Conservation (phyloP, 2,113 vertebrate genomes). For the Oryzias woworae region DNA sequence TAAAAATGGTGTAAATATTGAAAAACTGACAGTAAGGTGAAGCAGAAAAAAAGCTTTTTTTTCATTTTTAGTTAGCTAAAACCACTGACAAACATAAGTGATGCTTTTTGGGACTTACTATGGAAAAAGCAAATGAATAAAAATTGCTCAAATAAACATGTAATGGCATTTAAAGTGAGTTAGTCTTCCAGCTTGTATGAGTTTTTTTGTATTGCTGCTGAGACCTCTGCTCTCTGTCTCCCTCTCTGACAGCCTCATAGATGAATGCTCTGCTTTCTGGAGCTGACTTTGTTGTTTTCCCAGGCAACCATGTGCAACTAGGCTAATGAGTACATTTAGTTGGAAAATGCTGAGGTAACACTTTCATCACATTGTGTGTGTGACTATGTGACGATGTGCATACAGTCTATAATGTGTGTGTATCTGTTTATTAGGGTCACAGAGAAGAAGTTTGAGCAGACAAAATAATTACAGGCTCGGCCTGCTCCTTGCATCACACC, state of each 20-base stretch:
- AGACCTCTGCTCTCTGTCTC: conserved; percentile 74
- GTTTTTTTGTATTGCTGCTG: conserved; percentile 60
- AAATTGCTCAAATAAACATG: conserved; percentile 18
- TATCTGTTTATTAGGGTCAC: conserved; percentile 76
- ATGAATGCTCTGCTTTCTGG: conserved; percentile 74
- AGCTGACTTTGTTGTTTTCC: conserved; percentile 78
- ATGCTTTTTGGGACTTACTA: conserved; percentile 19
- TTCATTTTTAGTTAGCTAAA: conserved; percentile 8
- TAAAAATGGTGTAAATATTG: no score
- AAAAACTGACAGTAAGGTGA: no score
- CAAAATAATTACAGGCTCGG: conserved; percentile 65
- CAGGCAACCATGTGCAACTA: conserved; percentile 78
- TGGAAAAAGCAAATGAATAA: conserved; percentile 1
- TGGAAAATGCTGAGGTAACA: conserved; percentile 77
- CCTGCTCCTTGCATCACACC: conserved; percentile 67
- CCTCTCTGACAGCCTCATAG: conserved; percentile 67
- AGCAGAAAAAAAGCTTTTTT: no score
- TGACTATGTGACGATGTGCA: conserved; percentile 10
- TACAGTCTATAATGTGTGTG: conserved; percentile 17
- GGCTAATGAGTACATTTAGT: conserved; percentile 80
- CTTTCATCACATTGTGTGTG: conserved; percentile 64
- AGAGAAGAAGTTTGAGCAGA: conserved; percentile 63
- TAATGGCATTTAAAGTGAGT: conserved; percentile 31
- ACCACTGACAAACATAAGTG: conserved; percentile 4
- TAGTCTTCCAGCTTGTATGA: conserved; percentile 45